phyloP scores from a whole-genome alignment of 30 jellyfish, hydroid and myxozoan species.

The Calvadosia cruxmelitensis region DNA sequence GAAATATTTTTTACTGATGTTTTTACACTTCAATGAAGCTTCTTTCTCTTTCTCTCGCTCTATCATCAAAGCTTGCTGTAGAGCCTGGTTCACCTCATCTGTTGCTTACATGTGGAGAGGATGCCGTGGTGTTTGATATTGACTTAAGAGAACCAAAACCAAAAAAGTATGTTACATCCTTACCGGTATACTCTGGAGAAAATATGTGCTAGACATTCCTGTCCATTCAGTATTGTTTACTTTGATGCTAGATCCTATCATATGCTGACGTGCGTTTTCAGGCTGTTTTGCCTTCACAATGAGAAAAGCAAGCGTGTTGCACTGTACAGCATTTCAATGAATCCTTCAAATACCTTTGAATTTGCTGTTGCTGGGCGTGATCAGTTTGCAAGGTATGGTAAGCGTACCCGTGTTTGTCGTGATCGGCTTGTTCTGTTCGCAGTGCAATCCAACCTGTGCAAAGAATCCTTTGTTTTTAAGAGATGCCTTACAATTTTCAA shows the following conservation, averaged over 20 bases:
- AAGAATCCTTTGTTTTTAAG: too few relatives aligned
- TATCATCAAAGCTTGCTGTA: slow-evolving; percentile 46
- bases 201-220: background rate
- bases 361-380: slow-evolving; percentile 96
- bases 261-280: background rate
- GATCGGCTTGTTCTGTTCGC: too few relatives aligned
- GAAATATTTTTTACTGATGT: too few relatives aligned
- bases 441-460: too few relatives aligned
- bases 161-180: slow-evolving; percentile 32
- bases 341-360: slow-evolving; percentile 70
- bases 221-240: background rate
- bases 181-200: too few relatives aligned
- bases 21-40: too few relatives aligned
- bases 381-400: slow-evolving; percentile 86
- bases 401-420: too few relatives aligned
- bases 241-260: background rate
- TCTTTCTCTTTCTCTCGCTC: too few relatives aligned
- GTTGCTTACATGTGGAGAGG: slow-evolving; percentile 80
- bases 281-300: slow-evolving; percentile 81
- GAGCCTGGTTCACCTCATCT: slow-evolving; percentile 87
- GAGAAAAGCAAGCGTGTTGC: slow-evolving; percentile 61
- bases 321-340: slow-evolving; percentile 58
- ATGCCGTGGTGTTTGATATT: slow-evolving; percentile 67
- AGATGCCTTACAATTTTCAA: too few relatives aligned
- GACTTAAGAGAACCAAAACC: slow-evolving; percentile 83